phyloP scores from a whole-genome alignment of 2,797 vertebrate genomes.

The Gephyroberyx darwinii region DNA sequence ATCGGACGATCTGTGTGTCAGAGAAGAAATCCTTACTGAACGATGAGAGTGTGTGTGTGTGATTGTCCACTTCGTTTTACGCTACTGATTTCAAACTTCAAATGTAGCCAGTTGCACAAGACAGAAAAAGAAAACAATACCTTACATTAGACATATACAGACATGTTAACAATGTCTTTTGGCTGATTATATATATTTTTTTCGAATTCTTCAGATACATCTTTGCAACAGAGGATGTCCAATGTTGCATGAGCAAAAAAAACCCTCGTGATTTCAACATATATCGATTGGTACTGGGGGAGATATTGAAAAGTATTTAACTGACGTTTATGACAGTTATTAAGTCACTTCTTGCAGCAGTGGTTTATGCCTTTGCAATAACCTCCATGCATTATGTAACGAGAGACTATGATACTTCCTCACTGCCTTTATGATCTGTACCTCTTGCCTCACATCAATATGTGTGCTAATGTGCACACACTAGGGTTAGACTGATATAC shows the following conservation, averaged over 20 bases:
- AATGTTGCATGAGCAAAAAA: conserved; percentile 30
- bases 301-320: conserved; percentile 72
- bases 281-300: conserved; percentile 65
- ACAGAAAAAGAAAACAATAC: neutral
- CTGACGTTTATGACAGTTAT: conserved; percentile 81
- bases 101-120: too few relatives aligned
- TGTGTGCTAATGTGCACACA: conserved; percentile 6
- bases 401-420: conserved; percentile 79
- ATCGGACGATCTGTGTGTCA: conserved; percentile 6
- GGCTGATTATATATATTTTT: neutral
- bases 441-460: conserved; percentile 60
- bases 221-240: conserved; percentile 15
- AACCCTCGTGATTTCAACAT: conserved; percentile 67
- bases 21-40: conserved; percentile 12
- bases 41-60: conserved; percentile 6
- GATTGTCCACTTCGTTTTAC: neutral
- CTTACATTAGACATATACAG: neutral
- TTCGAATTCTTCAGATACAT: conserved; percentile 8
- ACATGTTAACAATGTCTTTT: neutral
- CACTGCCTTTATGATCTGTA: conserved; percentile 72
- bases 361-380: conserved; percentile 79
- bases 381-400: conserved; percentile 80
- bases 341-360: conserved; percentile 80
- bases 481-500: conserved; percentile 32
- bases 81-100: too few relatives aligned